Evolutionary conservation across 2,888 invertebrate genomes (phyloP), one percentile per base, ranked within the genome.

Genomic region (Drosophila sordidapex): DNA sequence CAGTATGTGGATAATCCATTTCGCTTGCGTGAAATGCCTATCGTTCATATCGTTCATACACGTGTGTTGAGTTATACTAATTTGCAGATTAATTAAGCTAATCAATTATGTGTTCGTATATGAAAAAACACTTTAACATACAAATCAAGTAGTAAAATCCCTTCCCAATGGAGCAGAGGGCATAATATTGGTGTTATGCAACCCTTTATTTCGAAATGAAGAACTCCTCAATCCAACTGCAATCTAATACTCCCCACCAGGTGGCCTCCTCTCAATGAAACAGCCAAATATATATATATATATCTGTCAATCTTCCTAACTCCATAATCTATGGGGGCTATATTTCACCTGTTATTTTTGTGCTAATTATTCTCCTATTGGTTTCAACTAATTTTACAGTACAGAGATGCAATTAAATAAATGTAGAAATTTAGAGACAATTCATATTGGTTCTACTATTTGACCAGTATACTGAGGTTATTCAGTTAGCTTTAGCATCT

Each of bases 361-460:
- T 29, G 49, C 18, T 46, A 46, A 29, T 49, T 49, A 18, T 27
- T 15, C 27, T 29, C 3, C 10, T 51, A 29, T 31, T 49, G 27
- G 10, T 18, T 53, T 57, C 25, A 60, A 49, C 54, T 27, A 40
- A 51, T 29, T 53, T 51, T 51, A 36, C 27, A 54, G 46, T 25
- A 46, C 25, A 46, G 46, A 46, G 15, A 46, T 69, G 51, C 33
- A 57, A 62, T 51, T 65, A 35, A 60, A 76, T 49, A 43, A 46
- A 46, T 46, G 4, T 25, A 8, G 63, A 70, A 64, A 79, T 70
- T 79, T 74, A 63, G 64, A 79, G 63, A 70, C 77, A 79, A 74
- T 77, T 58, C 70, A 64, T 72, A 61, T 72, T 59, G 31, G 8
- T 49, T 49, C 27, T 35, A 57, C 36, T 31, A 33, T 61, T 48